Evolutionary conservation across 2,888 invertebrate species (phyloP).

Genomic region (Megaustenia siamemsis): DNA sequence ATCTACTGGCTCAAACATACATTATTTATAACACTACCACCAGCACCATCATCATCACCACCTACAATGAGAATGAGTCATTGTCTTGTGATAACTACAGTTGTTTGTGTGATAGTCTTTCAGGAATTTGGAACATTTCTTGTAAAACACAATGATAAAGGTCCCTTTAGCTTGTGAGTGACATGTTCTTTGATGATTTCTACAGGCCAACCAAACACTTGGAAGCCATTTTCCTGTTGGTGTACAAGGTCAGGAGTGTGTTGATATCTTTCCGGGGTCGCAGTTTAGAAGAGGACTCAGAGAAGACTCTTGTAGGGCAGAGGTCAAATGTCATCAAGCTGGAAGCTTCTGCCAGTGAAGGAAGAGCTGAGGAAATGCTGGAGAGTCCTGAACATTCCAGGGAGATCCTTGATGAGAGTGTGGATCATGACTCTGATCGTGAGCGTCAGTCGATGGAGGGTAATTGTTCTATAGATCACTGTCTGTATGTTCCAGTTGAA

Average conservation of each 20-base stretch:
- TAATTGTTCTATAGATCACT: no score
- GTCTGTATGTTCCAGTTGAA: no score
- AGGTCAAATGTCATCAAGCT: slow-evolving; percentile 55
- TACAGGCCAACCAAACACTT: slow-evolving; percentile 62
- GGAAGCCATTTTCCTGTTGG: slow-evolving; percentile 66
- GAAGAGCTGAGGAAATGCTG: slow-evolving; percentile 54
- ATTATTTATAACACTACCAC: no score
- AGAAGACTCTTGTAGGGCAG: slow-evolving; percentile 55
- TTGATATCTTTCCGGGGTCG: slow-evolving; percentile 66
- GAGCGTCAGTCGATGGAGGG: slow-evolving; percentile 56
- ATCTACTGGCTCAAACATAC: no score
- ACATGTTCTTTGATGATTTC: not conserved
- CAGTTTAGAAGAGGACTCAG: slow-evolving; percentile 47
- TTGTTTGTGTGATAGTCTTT: no score
- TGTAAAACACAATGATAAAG: no score
- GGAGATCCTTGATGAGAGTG: slow-evolving; percentile 49
- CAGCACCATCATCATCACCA: no score
- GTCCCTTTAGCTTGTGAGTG: no score
- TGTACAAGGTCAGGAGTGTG: slow-evolving; percentile 71
- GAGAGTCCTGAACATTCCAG: slow-evolving; percentile 54
- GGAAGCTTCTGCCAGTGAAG: slow-evolving; percentile 56
- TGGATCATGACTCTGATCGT: slow-evolving; percentile 54
- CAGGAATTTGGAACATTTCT: no score
- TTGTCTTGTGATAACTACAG: no score
- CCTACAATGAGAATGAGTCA: no score